Percentiles rank a stretch among this genome's conserved stretches.
Evolutionary conservation across 2,113 vertebrate species (phyloP).

Genomic region (Etheostoma cragini): DNA sequence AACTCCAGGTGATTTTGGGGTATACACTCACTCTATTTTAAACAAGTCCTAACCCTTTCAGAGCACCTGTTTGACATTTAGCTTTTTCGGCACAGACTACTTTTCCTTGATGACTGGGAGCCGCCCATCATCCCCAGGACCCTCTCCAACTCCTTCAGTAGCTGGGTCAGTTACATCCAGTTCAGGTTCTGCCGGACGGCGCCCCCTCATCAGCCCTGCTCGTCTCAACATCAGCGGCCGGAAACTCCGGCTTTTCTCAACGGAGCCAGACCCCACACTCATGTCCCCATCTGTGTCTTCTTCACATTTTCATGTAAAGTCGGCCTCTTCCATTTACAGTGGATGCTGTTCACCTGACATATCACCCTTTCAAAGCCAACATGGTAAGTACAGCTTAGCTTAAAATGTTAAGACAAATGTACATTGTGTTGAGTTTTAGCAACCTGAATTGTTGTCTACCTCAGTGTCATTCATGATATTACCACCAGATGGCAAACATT

Average conservation of each 20-base stretch:
- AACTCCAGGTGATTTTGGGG: neutral
- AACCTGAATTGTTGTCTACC: neutral
- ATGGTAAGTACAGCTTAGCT: conserved; percentile 48
- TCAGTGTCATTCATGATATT: neutral
- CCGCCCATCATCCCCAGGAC: conserved; percentile 86
- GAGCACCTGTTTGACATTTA: neutral
- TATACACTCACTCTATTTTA: neutral
- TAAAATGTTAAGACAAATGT: neutral
- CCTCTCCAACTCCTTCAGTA: conserved; percentile 90
- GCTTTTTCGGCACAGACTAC: conserved; percentile 84
- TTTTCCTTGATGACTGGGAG: conserved; percentile 89
- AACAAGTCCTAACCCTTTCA: neutral
- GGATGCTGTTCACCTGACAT: conserved; percentile 75
- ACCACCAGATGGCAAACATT: conserved; percentile 44
- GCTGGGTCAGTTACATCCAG: conserved; percentile 91
- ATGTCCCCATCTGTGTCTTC: conserved; percentile 61
- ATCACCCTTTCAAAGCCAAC: conserved; percentile 68
- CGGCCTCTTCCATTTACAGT: conserved; percentile 69
- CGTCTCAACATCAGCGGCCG: conserved; percentile 91
- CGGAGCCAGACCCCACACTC: conserved; percentile 57
- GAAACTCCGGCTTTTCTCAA: conserved; percentile 88
- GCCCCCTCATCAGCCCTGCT: conserved; percentile 96
- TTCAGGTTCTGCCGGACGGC: conserved; percentile 87
- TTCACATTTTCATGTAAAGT: conserved; percentile 77
- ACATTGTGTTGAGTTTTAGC: neutral